A percentile compares a stretch with the other conserved stretches of the same genome.
Conservation (phyloP, 2,113 vertebrate genomes). For the Siphamia tubifer region DNA sequence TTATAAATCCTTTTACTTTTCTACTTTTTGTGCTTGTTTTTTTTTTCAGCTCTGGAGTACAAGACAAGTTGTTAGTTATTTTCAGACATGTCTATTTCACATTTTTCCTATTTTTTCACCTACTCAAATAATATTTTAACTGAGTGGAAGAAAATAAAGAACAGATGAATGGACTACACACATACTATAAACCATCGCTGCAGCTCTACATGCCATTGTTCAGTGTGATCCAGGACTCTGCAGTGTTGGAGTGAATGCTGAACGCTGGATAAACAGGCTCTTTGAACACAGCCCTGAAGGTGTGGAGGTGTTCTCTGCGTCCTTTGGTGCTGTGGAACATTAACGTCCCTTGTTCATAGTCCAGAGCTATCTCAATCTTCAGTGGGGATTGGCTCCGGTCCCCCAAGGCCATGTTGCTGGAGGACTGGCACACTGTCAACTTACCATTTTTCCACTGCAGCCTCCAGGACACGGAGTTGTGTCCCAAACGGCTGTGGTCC, state of each 20-base stretch:
- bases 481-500: conserved; percentile 73
- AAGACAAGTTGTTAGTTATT: too few relatives aligned
- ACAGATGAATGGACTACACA: too few relatives aligned
- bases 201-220: conserved; percentile 33
- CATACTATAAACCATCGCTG: not conserved
- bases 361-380: conserved; percentile 66
- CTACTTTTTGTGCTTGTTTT: too few relatives aligned
- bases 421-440: conserved; percentile 69
- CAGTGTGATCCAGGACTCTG: conserved; percentile 78
- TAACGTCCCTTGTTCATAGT: conserved; percentile 68
- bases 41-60: too few relatives aligned
- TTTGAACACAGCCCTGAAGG: conserved; percentile 66
- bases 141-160: too few relatives aligned
- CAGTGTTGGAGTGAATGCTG: conserved; percentile 73
- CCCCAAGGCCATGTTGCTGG: conserved; percentile 37
- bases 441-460: conserved; percentile 78
- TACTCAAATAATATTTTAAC: too few relatives aligned
- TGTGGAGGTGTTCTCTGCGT: conserved; percentile 69
- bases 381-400: conserved; percentile 15
- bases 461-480: conserved; percentile 76
- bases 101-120: too few relatives aligned
- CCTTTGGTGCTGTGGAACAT: conserved; percentile 64
- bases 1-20: too few relatives aligned
- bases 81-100: too few relatives aligned
- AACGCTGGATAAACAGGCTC: conserved; percentile 74